Evolutionary conservation across 2,797 vertebrate genomes (phyloP).

Genomic region (Perodicticus potto): DNA sequence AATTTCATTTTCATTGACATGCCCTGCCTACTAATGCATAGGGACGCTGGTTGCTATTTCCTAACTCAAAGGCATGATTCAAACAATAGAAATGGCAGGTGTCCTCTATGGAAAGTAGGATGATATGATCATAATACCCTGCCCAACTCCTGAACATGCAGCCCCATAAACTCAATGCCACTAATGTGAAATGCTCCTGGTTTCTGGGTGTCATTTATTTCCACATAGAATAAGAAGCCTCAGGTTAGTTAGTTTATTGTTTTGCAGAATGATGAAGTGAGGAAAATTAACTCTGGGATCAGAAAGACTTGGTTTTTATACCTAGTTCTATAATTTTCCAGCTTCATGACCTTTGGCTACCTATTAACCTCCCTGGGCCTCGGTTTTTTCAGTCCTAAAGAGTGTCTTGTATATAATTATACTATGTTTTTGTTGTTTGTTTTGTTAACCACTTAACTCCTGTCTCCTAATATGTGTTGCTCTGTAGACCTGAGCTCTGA

Average conservation of each 20-base stretch:
- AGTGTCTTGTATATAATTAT: not conserved
- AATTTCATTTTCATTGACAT: not conserved
- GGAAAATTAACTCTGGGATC: not conserved
- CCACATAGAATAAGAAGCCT: not conserved
- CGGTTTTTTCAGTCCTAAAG: not conserved
- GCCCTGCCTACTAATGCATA: not conserved
- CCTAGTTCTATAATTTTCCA: not conserved
- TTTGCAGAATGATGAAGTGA: constrained; percentile 16
- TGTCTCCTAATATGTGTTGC: not conserved
- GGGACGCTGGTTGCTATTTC: not conserved
- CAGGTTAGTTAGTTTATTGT: not conserved
- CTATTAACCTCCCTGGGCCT: not conserved
- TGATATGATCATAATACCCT: not conserved
- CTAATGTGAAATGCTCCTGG: not conserved
- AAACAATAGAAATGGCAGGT: not conserved
- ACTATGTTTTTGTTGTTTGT: not conserved
- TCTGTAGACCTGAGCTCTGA: not conserved
- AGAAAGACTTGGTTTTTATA: not conserved
- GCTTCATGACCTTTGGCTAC: not conserved
- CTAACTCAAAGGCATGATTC: not conserved
- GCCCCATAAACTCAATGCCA: not conserved
- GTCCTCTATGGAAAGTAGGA: not conserved
- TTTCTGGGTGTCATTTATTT: not conserved
- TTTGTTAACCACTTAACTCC: not conserved
- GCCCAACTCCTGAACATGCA: not conserved